Percentiles rank a stretch among this genome's conserved stretches.
These are phyloP conservation scores for Dipodomys ordii DNA, from an alignment of 2,113 vertebrate species.

Conservation along the genomic window DNA sequence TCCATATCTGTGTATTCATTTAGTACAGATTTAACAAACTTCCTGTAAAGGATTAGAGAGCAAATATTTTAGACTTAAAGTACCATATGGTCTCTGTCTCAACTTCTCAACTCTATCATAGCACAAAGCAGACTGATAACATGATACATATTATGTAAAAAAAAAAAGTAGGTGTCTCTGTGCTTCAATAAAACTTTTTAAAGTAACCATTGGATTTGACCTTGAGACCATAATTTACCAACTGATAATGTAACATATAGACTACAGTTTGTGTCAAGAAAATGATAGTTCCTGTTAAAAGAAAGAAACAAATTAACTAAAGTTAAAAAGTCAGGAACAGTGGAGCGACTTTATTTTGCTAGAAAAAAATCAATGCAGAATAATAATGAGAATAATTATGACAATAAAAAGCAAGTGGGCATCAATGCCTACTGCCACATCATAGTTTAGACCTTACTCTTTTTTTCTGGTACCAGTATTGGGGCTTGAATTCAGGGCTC, in stretches of 20 bases:
- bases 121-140: neutral
- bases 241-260: neutral
- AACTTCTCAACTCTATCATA: neutral
- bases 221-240: neutral
- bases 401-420: constrained; percentile 19
- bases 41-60: neutral
- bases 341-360: neutral
- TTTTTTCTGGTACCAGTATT: too few species aligned
- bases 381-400: neutral
- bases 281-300: constrained; percentile 25
- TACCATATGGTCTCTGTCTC: constrained; percentile 7
- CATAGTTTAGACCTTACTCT: neutral
- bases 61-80: constrained; percentile 28
- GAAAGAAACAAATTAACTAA: neutral
- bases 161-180: neutral
- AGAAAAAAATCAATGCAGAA: neutral
- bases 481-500: too few species aligned
- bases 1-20: constrained; percentile 6
- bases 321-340: neutral
- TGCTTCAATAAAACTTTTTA: neutral
- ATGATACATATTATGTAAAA: neutral
- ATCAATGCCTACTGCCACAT: neutral
- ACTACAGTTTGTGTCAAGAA: neutral
- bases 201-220: neutral
- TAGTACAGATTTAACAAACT: constrained; percentile 8